Evolutionary conservation across 2,113 vertebrate genomes (phyloP).

Genomic region (Symphodus melops): DNA sequence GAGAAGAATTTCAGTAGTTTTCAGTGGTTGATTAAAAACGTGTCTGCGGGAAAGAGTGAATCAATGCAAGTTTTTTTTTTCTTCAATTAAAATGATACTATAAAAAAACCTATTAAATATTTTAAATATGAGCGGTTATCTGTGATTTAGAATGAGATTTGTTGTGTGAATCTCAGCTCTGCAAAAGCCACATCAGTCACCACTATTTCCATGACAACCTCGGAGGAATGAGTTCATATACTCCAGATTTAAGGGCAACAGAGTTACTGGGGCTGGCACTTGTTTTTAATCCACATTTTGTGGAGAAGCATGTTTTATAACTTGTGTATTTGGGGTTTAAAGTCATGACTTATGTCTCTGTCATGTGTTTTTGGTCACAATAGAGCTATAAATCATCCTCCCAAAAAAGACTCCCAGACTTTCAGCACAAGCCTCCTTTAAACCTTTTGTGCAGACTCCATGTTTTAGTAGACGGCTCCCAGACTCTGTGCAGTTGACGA

Average conservation of each 20-base stretch:
- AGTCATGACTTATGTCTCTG: slow-evolving; percentile 13
- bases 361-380: slow-evolving; percentile 22
- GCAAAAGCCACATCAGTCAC: not conserved
- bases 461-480: slow-evolving; percentile 84
- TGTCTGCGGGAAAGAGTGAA: slow-evolving; percentile 4
- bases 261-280: not conserved
- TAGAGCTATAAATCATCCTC: not conserved
- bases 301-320: slow-evolving; percentile 26
- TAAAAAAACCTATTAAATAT: slow-evolving; percentile 41
- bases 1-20: slow-evolving; percentile 49
- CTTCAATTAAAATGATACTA: slow-evolving; percentile 50
- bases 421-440: not conserved
- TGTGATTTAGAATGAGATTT: slow-evolving; percentile 25
- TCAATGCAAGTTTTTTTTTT: not conserved
- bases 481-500: slow-evolving; percentile 81
- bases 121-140: slow-evolving; percentile 18
- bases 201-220: not conserved
- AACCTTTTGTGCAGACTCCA: not conserved
- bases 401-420: not conserved
- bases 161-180: not conserved
- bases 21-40: slow-evolving; percentile 17
- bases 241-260: not conserved
- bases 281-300: slow-evolving; percentile 4
- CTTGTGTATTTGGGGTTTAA: slow-evolving; percentile 21
- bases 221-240: slow-evolving; percentile 1